A percentile compares a stretch with the other conserved stretches of the same genome.
These are phyloP conservation scores for Acromyrmex echinatior DNA, from an alignment of 1,140 invertebrate genomes.

Conservation along the genomic window DNA sequence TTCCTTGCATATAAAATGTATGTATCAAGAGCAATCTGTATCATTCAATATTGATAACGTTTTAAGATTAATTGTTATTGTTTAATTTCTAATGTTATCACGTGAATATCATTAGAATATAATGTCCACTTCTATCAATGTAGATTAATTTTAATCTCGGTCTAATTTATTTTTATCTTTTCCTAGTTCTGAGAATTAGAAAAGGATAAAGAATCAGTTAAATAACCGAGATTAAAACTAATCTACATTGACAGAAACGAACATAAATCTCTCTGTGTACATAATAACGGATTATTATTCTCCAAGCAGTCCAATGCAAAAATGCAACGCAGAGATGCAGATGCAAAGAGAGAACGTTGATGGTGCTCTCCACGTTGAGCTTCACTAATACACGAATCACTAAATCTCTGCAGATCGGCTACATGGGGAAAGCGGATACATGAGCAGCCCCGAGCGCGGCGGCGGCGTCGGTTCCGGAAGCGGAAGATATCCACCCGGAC, in stretches of 20 bases:
- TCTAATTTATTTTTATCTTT: too few relatives aligned
- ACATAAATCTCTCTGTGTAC: background rate
- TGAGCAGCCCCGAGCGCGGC: slow-evolving; percentile 94
- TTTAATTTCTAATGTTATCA: background rate
- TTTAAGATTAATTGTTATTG: background rate
- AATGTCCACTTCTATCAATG: too few relatives aligned
- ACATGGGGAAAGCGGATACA: slow-evolving; percentile 92
- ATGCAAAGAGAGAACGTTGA: background rate
- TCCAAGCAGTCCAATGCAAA: background rate
- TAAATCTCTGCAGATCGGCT: slow-evolving; percentile 85
- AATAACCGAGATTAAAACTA: too few relatives aligned
- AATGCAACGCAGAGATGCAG: background rate
- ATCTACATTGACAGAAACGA: too few relatives aligned
- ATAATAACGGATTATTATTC: background rate
- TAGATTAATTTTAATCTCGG: too few relatives aligned
- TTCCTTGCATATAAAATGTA: too few relatives aligned
- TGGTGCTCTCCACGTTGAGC: background rate
- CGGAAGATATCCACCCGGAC: slow-evolving; percentile 82
- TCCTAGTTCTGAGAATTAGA: too few relatives aligned
- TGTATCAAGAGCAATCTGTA: too few relatives aligned
- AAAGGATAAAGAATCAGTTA: too few relatives aligned
- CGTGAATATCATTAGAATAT: background rate
- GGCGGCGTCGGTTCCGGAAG: slow-evolving; percentile 81
- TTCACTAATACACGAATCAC: slow-evolving; percentile 26
- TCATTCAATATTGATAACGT: too few relatives aligned